phyloP scores from a whole-genome alignment of 2,113 vertebrate genomes.

The Mixornis gularis region DNA sequence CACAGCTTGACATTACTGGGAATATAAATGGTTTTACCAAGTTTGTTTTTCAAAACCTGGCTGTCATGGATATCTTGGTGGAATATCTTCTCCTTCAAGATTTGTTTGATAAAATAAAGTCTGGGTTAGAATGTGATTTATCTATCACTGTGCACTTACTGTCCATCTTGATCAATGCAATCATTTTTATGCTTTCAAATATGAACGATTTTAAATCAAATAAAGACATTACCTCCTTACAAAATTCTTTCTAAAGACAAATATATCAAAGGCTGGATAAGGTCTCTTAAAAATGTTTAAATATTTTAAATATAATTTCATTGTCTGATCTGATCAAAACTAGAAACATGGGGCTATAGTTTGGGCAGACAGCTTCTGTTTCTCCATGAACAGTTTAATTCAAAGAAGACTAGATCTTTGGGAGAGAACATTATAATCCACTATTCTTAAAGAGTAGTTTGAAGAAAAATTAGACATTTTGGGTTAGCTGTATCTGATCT shows the following conservation, averaged over 20 bases:
- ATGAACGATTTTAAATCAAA: background rate
- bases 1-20: background rate
- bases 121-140: background rate
- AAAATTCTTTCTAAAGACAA: background rate
- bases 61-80: background rate
- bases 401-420: background rate
- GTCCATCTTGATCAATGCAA: background rate
- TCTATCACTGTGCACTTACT: background rate
- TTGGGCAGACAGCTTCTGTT: background rate
- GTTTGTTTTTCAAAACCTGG: background rate
- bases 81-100: background rate
- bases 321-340: background rate
- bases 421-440: background rate
- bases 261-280: background rate
- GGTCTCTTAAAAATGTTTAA: background rate
- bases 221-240: background rate
- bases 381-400: background rate
- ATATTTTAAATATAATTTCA: background rate
- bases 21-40: background rate
- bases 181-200: background rate
- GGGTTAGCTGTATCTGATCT: background rate
- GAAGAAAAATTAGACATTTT: background rate
- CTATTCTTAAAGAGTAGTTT: background rate
- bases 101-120: background rate
- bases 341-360: background rate